Percentiles rank a stretch among this genome's conserved stretches.
Evolutionary conservation across 2,888 invertebrate genomes (phyloP).

Genomic region (Dryadula phaetusa): DNA sequence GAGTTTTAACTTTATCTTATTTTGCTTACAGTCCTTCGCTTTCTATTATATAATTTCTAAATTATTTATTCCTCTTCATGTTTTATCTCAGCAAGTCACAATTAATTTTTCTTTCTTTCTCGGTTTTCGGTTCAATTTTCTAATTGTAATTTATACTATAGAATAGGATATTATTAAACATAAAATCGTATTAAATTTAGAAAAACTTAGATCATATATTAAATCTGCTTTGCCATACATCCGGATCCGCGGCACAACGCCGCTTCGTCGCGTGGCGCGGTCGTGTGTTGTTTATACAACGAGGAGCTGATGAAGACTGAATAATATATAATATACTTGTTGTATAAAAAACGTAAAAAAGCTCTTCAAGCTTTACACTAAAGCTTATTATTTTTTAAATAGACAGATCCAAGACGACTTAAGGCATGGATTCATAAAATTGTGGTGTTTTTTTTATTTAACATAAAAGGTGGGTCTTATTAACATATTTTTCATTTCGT

Average conservation of each 20-base stretch:
- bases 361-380: not conserved
- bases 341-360: not conserved
- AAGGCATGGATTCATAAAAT: no score
- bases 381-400: not conserved
- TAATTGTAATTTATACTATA: no score
- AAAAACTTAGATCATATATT: not conserved
- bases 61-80: no score
- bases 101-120: no score
- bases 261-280: not conserved
- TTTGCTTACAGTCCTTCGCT: no score
- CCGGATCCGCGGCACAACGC: not conserved
- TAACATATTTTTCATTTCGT: not conserved
- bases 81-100: no score
- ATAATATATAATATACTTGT: not conserved
- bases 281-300: slow-evolving; percentile 5
- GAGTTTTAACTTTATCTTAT: no score
- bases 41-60: no score
- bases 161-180: no score
- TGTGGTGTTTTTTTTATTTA: no score
- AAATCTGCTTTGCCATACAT: not conserved
- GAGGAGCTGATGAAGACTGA: not conserved
- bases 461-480: not conserved
- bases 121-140: no score
- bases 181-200: not conserved
- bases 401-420: no score